Evolutionary conservation across 2,113 vertebrate species (phyloP), one percentile per base, ranked within the genome.

Genomic region (Etheostoma cragini): DNA sequence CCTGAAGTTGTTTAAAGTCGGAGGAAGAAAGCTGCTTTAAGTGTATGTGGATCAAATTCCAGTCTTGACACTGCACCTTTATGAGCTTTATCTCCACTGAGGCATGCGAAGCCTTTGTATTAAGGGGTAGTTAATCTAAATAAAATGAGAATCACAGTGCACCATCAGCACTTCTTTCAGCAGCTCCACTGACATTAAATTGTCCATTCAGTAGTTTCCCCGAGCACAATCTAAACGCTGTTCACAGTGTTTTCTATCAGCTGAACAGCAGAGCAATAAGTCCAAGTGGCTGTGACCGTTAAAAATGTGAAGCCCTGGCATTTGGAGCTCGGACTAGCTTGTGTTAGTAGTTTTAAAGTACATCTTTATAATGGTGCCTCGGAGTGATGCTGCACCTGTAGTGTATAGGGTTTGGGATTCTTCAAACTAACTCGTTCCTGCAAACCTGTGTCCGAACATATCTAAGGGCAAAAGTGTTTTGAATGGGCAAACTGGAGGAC

Each of bases 111-210:
- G 87, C 87, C 81, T 90, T 90, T 91, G 90, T 92, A 91, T 94
- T 90, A 91, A 87, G 76, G 89, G 78, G 60, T 88, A 89, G 90
- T 93, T 95, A 83, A 94, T 93, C 92, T 93, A 93, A 92, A 94
- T 94, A 93, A 93, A 92, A 94, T 91, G 86, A 92, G 88, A 88
- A 86, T 84, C 81, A 82, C 60, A 76, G 69, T 91, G 92, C 92
- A 83, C 84, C 72, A 88, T 94, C 94, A 94, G 94, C 93, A 92
- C 78, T 89, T 92, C 86, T 80, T 88, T 75, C 81, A 74, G 89
- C 72, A 52, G 88, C 92, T 87, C 84, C 89, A 68, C 80, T 91
- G 88, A 92, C 88, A 91, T 91, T 90, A 93, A 94, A 93, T 92
- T 90, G 90, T 90, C 90, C 91, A 85, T 90, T 89, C 87, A 88